Conservation (phyloP, 2,888 invertebrate genomes). For the Parthenolecanium corni region DNA sequence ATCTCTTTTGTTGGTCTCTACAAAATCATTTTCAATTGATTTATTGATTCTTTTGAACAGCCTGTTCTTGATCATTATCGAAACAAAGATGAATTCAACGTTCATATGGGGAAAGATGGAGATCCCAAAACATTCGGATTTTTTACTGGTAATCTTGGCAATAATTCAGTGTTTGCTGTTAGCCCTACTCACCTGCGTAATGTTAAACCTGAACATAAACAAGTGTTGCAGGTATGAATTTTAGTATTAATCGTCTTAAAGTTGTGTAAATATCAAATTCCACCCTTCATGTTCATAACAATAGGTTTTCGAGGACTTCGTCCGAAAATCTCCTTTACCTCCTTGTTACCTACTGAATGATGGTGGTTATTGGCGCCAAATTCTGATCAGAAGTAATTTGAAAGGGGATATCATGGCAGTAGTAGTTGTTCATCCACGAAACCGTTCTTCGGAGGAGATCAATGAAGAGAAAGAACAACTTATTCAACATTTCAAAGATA, state of each 20-base stretch:
- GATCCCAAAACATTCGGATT: slow-evolving; percentile 39
- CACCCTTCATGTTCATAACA: slow-evolving; percentile 20
- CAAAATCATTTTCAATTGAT: not conserved
- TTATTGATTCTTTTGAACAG: slow-evolving; percentile 34
- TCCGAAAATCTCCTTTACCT: slow-evolving; percentile 52
- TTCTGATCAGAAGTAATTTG: slow-evolving; percentile 43
- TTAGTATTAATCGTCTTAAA: not conserved
- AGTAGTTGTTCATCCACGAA: slow-evolving; percentile 44
- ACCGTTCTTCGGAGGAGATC: slow-evolving; percentile 51
- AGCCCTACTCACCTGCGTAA: slow-evolving; percentile 36
- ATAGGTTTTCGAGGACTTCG: slow-evolving; percentile 53
- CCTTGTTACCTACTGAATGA: slow-evolving; percentile 70
- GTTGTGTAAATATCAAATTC: not conserved
- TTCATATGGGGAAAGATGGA: slow-evolving; percentile 38
- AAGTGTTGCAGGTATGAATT: slow-evolving; percentile 35
- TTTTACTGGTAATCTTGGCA: slow-evolving; percentile 36
- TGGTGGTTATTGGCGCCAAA: slow-evolving; percentile 44
- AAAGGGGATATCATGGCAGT: slow-evolving; percentile 71
- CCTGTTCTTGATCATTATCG: slow-evolving; percentile 38
- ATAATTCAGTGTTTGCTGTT: slow-evolving; percentile 36
- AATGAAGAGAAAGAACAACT: slow-evolving; percentile 50
- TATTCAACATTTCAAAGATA: slow-evolving; percentile 49
- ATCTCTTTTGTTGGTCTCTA: not conserved
- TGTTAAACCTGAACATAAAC: slow-evolving; percentile 36
- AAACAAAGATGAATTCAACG: slow-evolving; percentile 40